phyloP scores from a whole-genome alignment of 1,140 invertebrate species.

The Penaeus vannamei region DNA sequence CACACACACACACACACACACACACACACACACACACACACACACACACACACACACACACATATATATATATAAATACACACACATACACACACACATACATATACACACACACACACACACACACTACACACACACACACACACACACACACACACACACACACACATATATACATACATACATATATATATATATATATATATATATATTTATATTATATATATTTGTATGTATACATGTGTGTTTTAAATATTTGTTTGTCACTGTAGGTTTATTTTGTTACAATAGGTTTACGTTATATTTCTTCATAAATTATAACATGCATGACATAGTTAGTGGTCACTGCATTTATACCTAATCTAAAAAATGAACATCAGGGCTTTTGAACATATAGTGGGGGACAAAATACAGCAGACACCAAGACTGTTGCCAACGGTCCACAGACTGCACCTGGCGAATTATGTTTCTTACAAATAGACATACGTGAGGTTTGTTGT shows the following conservation, averaged over 20 bases:
- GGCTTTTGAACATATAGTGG: too few relatives aligned
- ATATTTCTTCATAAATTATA: too few relatives aligned
- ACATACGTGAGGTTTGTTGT: too few relatives aligned
- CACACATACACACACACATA: background rate
- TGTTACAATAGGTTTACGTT: too few relatives aligned
- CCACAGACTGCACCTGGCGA: too few relatives aligned
- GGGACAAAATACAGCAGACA: too few relatives aligned
- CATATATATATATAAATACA: slow-evolving; percentile 36
- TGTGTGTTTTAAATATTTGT: background rate
- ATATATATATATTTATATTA: slow-evolving; percentile 32
- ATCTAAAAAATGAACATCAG: too few relatives aligned
- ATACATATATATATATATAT: slow-evolving; percentile 28
- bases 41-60: background rate
- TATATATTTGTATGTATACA: slow-evolving; percentile 31
- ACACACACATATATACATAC: slow-evolving; percentile 14
- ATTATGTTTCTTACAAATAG: too few relatives aligned
- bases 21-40: background rate
- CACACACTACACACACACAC: background rate
- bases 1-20: background rate
- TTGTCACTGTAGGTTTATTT: too few relatives aligned
- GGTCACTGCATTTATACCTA: too few relatives aligned
- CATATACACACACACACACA: background rate
- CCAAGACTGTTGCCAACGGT: too few relatives aligned
- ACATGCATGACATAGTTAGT: too few relatives aligned
- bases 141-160: background rate